Evolutionary conservation across 1,140 invertebrate genomes (phyloP), one percentile per base, ranked within the genome.

Genomic region (Araneus ventricosus): DNA sequence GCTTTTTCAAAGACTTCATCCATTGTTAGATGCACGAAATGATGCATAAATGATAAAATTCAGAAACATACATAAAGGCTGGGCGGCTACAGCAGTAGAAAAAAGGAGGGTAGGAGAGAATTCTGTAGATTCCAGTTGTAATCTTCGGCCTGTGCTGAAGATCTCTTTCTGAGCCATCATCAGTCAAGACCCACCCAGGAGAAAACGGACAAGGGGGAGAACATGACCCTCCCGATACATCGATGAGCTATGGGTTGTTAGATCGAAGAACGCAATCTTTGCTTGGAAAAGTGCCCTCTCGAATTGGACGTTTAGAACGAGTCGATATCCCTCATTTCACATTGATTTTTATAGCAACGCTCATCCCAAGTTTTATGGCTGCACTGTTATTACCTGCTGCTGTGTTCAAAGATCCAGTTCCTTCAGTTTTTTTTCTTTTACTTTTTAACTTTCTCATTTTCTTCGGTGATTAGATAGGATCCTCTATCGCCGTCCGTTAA

Each of bases 261-360:
- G 88, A 90, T 90, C 88, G 88, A 90, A 90, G 67, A 59, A 75
- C 67, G 39, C 80, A 84, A 84, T 86, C 82, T 86, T 70, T 85
- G 82, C 90, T 86, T 45, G 27, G 17, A 52, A 67, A 85, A 92
- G 80, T 70, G 82, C 82, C 84, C 39, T n/a, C 57, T 75, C n/a
- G 80, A 59, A 86, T 92, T 86, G 90, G 67, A 85, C 90, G 80
- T 92, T 92, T 52, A 92, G 80, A 92, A 52, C 80, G 70, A 86
- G 91, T 59, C 91, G 91, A 92, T 92, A 92, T 79, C 91, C 84
- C 91, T 87, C 91, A 92, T 92, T 92, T 92, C 91, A 92, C 91
- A 92, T 92, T 70, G 91, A 92, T 92, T 92, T 92, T 92, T 92
- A 92, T 92, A 79, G 91, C 61, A 27, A 87, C 17, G 61, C 84